Conservation (phyloP, 2,888 invertebrate species). For the Galerucella nymphaeae region DNA sequence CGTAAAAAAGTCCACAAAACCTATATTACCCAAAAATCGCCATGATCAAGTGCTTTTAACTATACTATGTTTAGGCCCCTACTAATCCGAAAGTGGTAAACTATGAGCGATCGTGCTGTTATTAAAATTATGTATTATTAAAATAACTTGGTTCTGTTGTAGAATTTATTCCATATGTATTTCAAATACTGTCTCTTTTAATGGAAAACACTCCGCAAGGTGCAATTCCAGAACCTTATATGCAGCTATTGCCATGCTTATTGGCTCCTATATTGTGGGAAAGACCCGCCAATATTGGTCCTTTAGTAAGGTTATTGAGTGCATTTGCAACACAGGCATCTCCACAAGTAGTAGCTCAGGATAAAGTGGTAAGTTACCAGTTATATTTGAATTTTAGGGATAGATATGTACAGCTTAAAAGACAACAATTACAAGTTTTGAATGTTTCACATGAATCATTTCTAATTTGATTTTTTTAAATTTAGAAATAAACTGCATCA, state of each 20-base stretch:
- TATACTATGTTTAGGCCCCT: too few relatives aligned
- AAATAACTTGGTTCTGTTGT: constrained; percentile 55
- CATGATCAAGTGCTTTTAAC: too few relatives aligned
- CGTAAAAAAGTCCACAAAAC: too few relatives aligned
- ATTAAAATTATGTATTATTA: not conserved
- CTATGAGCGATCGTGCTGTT: too few relatives aligned
- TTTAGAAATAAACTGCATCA: too few relatives aligned
- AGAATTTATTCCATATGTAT: constrained; percentile 98
- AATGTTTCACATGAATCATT: constrained; percentile 6
- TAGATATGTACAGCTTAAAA: not conserved
- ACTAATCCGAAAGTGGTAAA: too few relatives aligned
- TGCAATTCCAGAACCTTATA: constrained; percentile 83
- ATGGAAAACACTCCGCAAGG: constrained; percentile 75
- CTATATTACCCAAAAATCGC: too few relatives aligned
- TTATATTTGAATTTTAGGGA: constrained; percentile 1
- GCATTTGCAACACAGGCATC: constrained; percentile 84
- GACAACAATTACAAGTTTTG: too few relatives aligned
- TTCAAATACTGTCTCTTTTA: constrained; percentile 94
- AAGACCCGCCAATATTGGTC: constrained; percentile 91
- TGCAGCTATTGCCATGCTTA: constrained; percentile 89
- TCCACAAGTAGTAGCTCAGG: constrained; percentile 74
- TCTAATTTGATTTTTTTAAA: too few relatives aligned
- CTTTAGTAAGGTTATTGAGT: constrained; percentile 90
- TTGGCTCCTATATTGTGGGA: constrained; percentile 94
- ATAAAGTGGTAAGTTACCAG: constrained; percentile 74